phyloP scores from a whole-genome alignment of 2,113 vertebrate species.

The Stigmatopora nigra region DNA sequence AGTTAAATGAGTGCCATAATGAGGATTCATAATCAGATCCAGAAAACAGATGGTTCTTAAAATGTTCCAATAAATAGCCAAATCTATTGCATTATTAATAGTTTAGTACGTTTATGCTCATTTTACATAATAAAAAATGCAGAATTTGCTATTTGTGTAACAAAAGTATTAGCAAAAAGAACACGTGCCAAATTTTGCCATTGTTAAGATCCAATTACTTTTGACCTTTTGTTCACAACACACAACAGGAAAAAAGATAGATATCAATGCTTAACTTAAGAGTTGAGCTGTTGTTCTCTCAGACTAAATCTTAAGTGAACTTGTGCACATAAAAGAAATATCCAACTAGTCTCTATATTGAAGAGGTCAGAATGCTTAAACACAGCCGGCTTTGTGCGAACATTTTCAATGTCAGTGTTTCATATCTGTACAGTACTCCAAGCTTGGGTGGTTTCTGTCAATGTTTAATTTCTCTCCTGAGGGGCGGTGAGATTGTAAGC shows the following conservation, averaged over 20 bases:
- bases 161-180: neutral
- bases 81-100: neutral
- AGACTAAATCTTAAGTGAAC: neutral
- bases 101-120: neutral
- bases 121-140: neutral
- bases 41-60: too few species aligned
- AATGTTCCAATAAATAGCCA: neutral
- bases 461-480: conserved; percentile 55
- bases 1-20: too few species aligned
- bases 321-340: neutral
- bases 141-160: neutral
- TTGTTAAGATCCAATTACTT: neutral
- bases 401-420: conserved; percentile 47
- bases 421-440: conserved; percentile 25
- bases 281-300: neutral
- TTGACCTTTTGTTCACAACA: conserved; percentile 11
- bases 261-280: conserved; percentile 41
- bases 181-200: neutral
- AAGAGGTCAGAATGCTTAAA: conserved; percentile 3
- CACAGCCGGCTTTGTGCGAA: conserved; percentile 34
- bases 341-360: conserved; percentile 6
- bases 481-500: conserved; percentile 36
- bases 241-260: conserved; percentile 6
- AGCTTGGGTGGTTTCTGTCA: conserved; percentile 56
- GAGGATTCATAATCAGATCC: too few species aligned